Percentiles rank a stretch among this genome's conserved stretches.
Evolutionary conservation across 2,113 vertebrate genomes (phyloP).

Genomic region (Kobus ellipsiprymnus): DNA sequence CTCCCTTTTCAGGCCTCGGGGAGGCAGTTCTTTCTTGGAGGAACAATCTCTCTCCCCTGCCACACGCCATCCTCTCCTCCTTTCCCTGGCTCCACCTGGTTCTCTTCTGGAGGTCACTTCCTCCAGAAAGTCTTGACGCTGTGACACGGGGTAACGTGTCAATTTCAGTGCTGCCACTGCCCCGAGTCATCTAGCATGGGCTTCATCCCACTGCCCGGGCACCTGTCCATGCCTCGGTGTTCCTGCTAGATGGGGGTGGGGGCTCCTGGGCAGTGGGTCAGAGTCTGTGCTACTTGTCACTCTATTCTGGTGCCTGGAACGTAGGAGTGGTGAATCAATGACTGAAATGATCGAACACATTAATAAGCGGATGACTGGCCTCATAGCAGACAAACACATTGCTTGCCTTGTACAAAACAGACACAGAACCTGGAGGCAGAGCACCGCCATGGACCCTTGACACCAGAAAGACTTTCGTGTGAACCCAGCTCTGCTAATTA

Average conservation of each 20-base stretch:
- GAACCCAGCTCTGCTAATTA: neutral
- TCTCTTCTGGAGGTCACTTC: neutral
- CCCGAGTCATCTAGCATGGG: neutral
- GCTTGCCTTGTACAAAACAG: neutral
- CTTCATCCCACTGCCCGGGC: neutral
- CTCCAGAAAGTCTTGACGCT: neutral
- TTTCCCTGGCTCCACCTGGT: neutral
- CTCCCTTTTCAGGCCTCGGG: neutral
- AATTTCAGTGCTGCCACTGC: neutral
- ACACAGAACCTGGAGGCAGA: neutral
- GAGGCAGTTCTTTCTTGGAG: neutral
- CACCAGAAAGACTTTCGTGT: neutral
- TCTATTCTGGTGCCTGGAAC: neutral
- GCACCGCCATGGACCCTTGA: neutral
- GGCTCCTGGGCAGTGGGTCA: neutral
- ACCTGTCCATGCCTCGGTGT: neutral
- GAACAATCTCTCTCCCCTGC: neutral
- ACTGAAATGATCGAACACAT: rapidly evolving
- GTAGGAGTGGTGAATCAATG: neutral
- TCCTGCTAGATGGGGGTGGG: neutral
- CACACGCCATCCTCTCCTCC: neutral
- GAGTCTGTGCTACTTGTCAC: neutral
- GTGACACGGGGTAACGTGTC: rapidly evolving
- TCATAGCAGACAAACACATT: neutral
- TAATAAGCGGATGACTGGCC: neutral